A percentile compares a stretch with the other conserved stretches of the same genome.
Evolutionary conservation across 2,113 vertebrate species (phyloP).

Genomic region (Platysteira castanea): DNA sequence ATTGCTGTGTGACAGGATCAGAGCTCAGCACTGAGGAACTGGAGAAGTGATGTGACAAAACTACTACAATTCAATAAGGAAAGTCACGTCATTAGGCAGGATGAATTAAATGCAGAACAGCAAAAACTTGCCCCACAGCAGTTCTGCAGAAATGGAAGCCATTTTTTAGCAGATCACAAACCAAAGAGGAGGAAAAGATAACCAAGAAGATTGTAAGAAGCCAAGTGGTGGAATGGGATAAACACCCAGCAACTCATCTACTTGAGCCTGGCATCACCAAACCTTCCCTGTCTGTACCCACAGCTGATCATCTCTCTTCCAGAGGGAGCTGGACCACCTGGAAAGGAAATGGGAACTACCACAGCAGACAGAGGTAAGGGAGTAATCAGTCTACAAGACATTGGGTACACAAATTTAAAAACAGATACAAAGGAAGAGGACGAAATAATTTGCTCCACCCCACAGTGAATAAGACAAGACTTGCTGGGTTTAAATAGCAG

Average conservation of each 20-base stretch:
- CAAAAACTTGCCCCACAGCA: neutral
- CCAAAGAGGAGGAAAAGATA: neutral
- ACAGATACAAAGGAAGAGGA: neutral
- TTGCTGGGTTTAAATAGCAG: neutral
- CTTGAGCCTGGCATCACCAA: neutral
- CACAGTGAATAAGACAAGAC: neutral
- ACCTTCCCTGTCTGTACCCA: neutral
- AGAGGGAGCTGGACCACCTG: neutral
- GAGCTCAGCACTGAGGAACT: neutral
- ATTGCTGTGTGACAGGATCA: neutral
- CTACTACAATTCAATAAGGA: neutral
- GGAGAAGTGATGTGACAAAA: neutral
- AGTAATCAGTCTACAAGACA: neutral
- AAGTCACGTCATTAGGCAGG: neutral
- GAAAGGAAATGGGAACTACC: neutral
- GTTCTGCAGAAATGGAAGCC: neutral
- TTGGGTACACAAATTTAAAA: neutral
- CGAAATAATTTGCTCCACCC: neutral
- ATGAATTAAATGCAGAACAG: neutral
- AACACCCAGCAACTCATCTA: neutral
- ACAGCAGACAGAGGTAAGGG: neutral
- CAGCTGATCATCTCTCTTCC: rapidly evolving
- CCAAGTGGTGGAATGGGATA: neutral
- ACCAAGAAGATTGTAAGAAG: neutral
- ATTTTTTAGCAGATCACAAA: neutral